Conservation (phyloP, 2,113 vertebrate genomes). For the Orycteropus afer region DNA sequence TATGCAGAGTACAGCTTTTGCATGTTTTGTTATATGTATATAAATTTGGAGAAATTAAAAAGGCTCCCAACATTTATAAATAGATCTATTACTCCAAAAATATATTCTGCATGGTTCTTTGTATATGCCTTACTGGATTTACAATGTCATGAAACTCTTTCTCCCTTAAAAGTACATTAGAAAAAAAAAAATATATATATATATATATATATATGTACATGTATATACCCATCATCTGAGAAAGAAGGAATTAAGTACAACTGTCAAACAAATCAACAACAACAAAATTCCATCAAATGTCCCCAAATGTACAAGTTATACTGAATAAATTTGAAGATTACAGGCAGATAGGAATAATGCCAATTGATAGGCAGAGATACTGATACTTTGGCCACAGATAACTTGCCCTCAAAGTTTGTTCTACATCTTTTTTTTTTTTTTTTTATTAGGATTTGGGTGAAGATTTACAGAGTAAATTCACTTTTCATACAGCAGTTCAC, state of each 20-base stretch:
- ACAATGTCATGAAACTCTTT: not conserved
- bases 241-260: not conserved
- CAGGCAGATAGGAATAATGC: not conserved
- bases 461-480: too few species aligned
- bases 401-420: not conserved
- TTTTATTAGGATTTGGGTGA: too few species aligned
- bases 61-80: not conserved
- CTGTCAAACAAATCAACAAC: not conserved
- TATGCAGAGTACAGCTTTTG: not conserved
- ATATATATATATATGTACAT: not conserved
- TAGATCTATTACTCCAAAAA: not conserved
- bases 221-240: not conserved
- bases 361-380: not conserved
- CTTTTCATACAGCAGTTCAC: too few species aligned
- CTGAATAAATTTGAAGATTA: not conserved
- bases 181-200: not conserved
- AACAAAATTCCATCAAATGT: not conserved
- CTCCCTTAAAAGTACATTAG: not conserved
- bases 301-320: not conserved
- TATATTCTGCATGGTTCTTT: not conserved
- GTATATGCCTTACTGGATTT: not conserved
- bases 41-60: not conserved
- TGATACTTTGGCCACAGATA: not conserved
- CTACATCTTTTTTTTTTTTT: too few species aligned
- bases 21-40: not conserved